Evolutionary conservation across 2,113 vertebrate species (phyloP).

Genomic region (Brachyhypopomus gauderio): DNA sequence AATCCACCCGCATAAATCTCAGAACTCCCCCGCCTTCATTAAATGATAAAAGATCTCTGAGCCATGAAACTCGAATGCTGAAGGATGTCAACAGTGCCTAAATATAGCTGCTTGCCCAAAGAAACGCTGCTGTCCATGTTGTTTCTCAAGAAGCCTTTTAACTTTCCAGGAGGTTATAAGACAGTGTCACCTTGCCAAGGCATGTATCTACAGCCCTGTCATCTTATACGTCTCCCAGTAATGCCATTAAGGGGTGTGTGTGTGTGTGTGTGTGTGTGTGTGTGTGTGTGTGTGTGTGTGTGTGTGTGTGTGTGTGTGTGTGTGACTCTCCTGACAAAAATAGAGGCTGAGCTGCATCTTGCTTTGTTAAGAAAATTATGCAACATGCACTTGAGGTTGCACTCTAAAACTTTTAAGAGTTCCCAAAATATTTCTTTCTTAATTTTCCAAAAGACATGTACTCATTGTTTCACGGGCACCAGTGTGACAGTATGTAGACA

Average conservation of each 20-base stretch:
- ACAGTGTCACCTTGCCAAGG: constrained; percentile 43
- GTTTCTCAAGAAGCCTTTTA: constrained; percentile 76
- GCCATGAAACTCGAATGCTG: constrained; percentile 68
- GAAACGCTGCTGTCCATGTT: constrained; percentile 57
- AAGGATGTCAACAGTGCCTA: constrained; percentile 66
- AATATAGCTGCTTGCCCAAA: constrained; percentile 72
- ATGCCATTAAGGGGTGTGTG: constrained; percentile 57
- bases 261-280: constrained; percentile 10
- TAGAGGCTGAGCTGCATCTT: constrained; percentile 62
- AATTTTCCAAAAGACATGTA: not conserved
- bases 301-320: constrained; percentile 59
- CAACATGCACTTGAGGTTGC: constrained; percentile 69
- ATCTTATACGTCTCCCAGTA: constrained; percentile 48
- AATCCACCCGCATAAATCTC: constrained; percentile 70
- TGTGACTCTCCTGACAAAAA: constrained; percentile 63
- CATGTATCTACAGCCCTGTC: constrained; percentile 43
- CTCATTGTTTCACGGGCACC: not conserved
- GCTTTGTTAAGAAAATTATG: constrained; percentile 69
- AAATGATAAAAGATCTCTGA: constrained; percentile 77
- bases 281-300: constrained; percentile 53
- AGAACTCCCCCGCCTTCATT: constrained; percentile 68
- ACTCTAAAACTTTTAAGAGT: constrained; percentile 59
- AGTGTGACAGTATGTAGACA: not conserved
- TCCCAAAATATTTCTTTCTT: constrained; percentile 44
- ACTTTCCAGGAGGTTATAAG: constrained; percentile 63